phyloP scores from a whole-genome alignment of 2,888 invertebrate genomes.

The Dryococelus australis region DNA sequence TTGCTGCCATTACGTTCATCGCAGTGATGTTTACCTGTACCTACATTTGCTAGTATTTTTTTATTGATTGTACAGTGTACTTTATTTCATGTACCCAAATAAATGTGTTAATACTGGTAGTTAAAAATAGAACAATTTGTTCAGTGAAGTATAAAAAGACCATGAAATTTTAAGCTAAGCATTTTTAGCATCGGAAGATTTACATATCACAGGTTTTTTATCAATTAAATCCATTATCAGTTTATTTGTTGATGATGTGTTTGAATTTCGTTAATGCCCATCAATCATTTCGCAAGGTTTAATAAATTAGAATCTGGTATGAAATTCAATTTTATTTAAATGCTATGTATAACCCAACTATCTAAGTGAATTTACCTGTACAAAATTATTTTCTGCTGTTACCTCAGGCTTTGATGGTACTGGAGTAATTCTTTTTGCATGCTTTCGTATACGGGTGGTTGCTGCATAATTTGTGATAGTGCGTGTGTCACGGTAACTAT shows the following conservation, averaged over 20 bases:
- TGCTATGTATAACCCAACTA: background rate
- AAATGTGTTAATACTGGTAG: conserved; percentile 32
- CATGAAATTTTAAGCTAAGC: background rate
- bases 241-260: background rate
- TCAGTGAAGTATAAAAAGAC: background rate
- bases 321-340: background rate
- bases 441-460: no score
- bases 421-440: no score
- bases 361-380: no score
- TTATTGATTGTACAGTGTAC: conserved; percentile 40
- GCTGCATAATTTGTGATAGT: no score
- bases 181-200: background rate
- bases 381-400: no score
- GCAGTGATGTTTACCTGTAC: conserved; percentile 33
- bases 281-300: background rate
- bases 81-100: conserved; percentile 40
- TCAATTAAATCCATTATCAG: background rate
- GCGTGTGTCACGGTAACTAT: no score
- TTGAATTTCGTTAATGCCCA: background rate
- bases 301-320: background rate
- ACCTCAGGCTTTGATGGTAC: no score
- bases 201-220: background rate
- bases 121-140: background rate
- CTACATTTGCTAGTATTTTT: conserved; percentile 38
- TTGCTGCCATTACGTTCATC: conserved; percentile 27